Base-by-base conservation (phyloP, 2,888 invertebrate species). In the Pimpla rufipes region DNA sequence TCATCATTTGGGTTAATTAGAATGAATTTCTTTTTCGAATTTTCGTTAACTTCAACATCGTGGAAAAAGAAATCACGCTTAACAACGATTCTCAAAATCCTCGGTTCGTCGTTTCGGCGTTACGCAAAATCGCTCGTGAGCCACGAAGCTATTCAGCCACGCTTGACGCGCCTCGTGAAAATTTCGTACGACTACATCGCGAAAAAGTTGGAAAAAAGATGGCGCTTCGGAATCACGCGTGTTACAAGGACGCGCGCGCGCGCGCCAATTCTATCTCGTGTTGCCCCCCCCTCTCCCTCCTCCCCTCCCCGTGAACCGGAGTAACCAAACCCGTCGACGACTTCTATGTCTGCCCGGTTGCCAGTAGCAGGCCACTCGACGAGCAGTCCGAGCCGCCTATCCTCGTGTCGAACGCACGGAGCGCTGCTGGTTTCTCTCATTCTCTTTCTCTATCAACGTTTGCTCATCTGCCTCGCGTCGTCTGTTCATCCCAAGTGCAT, bases 181-280 rank as follows among this genome's bases (percentile, higher is more conserved):
- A 18, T 21, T 16, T 21, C 5, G 8, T 55, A 2, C 8, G 10
- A 21, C 13, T 3, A 0, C 7, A 1, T 35, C 6, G 18, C 29
- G 10, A 4, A 2, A 62, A 29, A 40, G 40, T 23, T 16, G 3
- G 18, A n/a, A 47, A 70, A 42, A 83, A 83, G 52, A 81, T 84
- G 84, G 84, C 84, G 74, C 66, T 23, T n/a, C 21, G 37, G 67
- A 67, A 67, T 70, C 79, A 79, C 79, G 75, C 47, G 76, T 74
- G 83, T 68, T 23, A 45, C 66, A 21, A 50, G 66, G 71, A 73
- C 66, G 83, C 52, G 71, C 85, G 77, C 85, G 77, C 80, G 74
- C 80, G 74, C 64, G 57, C 78, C 83, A 83, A 47, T 71, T 80
- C 71, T 47, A 50, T 66, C 45, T 35, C 50, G 45, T 52, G 64